phyloP scores from a whole-genome alignment of 1,140 invertebrate genomes.

The Charaxes varanes region DNA sequence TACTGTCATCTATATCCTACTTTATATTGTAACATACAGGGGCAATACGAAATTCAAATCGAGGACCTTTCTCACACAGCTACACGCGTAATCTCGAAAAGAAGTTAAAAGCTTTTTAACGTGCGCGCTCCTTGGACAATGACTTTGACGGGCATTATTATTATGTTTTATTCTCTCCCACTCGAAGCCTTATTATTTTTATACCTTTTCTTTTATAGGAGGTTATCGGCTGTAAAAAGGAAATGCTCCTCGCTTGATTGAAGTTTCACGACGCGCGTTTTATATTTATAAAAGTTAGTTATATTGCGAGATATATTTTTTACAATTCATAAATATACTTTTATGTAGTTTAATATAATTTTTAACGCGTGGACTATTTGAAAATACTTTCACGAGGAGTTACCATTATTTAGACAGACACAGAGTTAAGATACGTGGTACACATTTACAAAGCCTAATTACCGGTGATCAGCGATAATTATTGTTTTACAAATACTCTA shows the following conservation, averaged over 20 bases:
- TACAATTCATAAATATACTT: too few relatives aligned
- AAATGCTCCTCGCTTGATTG: constrained; percentile 62
- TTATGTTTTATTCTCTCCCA: constrained; percentile 65
- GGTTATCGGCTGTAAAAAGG: constrained; percentile 62
- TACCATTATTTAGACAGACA: too few relatives aligned
- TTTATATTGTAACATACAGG: constrained; percentile 44
- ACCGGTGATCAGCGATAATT: too few relatives aligned
- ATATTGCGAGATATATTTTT: too few relatives aligned
- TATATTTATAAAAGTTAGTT: too few relatives aligned
- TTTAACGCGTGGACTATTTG: too few relatives aligned
- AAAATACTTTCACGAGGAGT: too few relatives aligned
- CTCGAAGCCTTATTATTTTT: constrained; percentile 63
- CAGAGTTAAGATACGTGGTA: too few relatives aligned
- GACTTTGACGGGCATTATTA: constrained; percentile 41
- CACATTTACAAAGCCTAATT: too few relatives aligned
- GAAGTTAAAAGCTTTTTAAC: constrained; percentile 46
- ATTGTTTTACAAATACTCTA: too few relatives aligned
- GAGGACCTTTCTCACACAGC: constrained; percentile 26
- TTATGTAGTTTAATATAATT: too few relatives aligned
- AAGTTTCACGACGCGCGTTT: constrained; percentile 25
- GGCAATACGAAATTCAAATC: constrained; percentile 55
- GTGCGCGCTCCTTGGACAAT: constrained; percentile 35
- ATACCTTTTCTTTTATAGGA: constrained; percentile 62
- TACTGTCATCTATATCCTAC: constrained; percentile 55
- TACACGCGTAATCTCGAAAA: constrained; percentile 35